A percentile compares a stretch with the other conserved stretches of the same genome.
phyloP scores from a whole-genome alignment of 1,140 invertebrate genomes.

The Drosophila sechellia region DNA sequence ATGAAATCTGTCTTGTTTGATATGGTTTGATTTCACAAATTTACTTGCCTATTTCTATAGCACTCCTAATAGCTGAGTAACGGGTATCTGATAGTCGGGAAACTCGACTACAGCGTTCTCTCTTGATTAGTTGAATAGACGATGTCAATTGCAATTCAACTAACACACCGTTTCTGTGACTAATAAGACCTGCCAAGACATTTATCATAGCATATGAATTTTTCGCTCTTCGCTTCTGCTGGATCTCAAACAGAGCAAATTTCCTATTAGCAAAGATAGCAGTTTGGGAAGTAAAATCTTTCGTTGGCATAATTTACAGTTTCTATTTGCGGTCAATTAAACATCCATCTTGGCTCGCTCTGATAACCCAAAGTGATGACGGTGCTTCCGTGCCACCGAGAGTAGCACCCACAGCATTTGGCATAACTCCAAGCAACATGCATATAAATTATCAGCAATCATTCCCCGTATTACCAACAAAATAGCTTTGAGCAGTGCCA shows the following conservation, averaged over 20 bases:
- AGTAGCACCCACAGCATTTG: constrained; percentile 42
- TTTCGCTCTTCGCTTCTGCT: not conserved
- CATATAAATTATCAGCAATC: constrained; percentile 33
- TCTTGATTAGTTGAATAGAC: not conserved
- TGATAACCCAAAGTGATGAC: constrained; percentile 44
- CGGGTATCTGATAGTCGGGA: too few species aligned
- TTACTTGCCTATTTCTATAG: too few species aligned
- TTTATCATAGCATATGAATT: constrained; percentile 1
- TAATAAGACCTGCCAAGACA: constrained; percentile 10
- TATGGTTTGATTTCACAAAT: too few species aligned
- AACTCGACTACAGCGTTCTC: too few species aligned
- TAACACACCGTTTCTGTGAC: not conserved
- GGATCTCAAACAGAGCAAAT: constrained; percentile 17
- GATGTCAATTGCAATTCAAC: not conserved
- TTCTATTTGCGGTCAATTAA: constrained; percentile 72
- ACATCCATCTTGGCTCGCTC: constrained; percentile 62
- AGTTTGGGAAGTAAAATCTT: constrained; percentile 17
- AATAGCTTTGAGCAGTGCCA: constrained; percentile 41
- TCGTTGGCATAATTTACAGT: constrained; percentile 57
- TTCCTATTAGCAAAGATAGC: constrained; percentile 32
- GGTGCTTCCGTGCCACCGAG: constrained; percentile 24
- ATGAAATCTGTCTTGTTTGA: too few species aligned
- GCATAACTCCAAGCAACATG: constrained; percentile 55
- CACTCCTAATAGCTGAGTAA: too few species aligned
- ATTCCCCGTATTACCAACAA: constrained; percentile 30